Evolutionary conservation across 2,113 vertebrate species (phyloP), one percentile per base, ranked within the genome.

Genomic region (Trinectes maculatus): DNA sequence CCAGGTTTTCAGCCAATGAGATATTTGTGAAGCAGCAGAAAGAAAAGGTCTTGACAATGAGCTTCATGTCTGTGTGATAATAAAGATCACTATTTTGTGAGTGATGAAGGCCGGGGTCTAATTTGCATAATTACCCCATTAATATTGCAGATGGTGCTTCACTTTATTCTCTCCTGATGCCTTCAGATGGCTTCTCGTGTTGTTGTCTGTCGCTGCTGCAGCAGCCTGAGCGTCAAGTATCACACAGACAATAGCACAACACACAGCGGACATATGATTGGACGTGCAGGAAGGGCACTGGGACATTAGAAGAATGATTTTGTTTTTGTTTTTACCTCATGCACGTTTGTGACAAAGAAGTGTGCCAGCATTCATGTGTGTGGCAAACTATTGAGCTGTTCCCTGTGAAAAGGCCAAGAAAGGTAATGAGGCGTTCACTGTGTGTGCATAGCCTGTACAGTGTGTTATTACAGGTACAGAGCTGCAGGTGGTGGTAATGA

Each of bases 51-150:
- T 48, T 29, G 55, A 71, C 55, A 57, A 77, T 19, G 26, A 67
- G 61, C 51, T 29, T 37, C 36, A 39, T 48, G 46, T 42, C 59
- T 61, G 29, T 19, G 42, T 24, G 36, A 16, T 73, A 71, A 36
- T 3, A 40, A 55, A 56, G 60, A 70, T 64, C 10, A 21, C 36
- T 48, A 8, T 47, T 71, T 53, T 22, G 43, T 73, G 47, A 65
- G 13, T 12, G 70, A 68, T 71, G 63, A 72, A 77, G 68, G 57
- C 55, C 57, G 51, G 8, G 33, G 4, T 55, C 6, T 43, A 9
- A 84, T 84, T 82, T 83, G 25, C 70, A 80, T 67, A 56, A 82
- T 77, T 57, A 8, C 49, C 16, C 36, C 22, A 57, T 81, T 80
- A 79, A 82, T 85, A 67, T 11, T 49, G 25, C 43, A 71, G 51